Conservation (phyloP, 2,113 vertebrate genomes). For the Notarius quadriscutis region DNA sequence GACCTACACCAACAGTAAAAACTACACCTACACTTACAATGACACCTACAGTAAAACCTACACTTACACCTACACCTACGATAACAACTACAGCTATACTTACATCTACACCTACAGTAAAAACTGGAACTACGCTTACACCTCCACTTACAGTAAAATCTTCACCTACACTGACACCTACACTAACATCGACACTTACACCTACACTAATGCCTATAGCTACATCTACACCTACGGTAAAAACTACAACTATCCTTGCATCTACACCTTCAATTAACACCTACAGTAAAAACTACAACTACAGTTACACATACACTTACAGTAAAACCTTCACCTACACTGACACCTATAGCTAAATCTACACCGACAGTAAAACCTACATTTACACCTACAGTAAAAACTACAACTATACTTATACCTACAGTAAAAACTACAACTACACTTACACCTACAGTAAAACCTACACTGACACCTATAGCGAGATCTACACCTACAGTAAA, state of each 20-base stretch:
- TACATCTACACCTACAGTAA: constrained; percentile 42
- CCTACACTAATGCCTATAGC: too few relatives aligned
- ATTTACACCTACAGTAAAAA: too few relatives aligned
- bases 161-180: background rate
- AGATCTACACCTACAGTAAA: background rate
- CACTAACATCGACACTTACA: background rate
- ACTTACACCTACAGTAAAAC: background rate
- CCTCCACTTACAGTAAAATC: background rate
- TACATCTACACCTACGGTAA: background rate
- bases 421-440: background rate
- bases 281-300: background rate
- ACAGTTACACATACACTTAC: background rate
- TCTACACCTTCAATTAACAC: too few relatives aligned
- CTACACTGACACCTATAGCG: background rate
- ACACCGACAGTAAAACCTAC: background rate
- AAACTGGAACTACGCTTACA: background rate
- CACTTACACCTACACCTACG: background rate
- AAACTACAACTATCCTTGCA: background rate
- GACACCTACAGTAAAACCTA: background rate
- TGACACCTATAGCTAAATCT: background rate
- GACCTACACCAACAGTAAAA: background rate
- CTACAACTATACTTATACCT: background rate
- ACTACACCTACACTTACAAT: background rate
- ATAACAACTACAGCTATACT: background rate
- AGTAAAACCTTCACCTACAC: background rate